Percentiles rank a stretch among this genome's conserved stretches.
Evolutionary conservation across 2,113 vertebrate genomes (phyloP).

Genomic region (Phylloscopus trochiloides): DNA sequence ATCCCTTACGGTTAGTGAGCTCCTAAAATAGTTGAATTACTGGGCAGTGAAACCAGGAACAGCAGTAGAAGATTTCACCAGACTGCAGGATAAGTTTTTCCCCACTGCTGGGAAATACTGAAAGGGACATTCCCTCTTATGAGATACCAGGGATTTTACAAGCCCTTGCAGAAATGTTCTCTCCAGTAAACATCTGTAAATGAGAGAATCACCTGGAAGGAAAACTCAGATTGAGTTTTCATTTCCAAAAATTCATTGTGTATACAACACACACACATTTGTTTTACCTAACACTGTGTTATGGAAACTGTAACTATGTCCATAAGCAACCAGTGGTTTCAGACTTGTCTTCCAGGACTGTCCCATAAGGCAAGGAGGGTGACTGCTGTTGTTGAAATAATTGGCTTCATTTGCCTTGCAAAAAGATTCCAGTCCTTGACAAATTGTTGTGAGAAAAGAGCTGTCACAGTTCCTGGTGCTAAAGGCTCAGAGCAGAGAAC

Average conservation of each 20-base stretch:
- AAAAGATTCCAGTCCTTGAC: not conserved
- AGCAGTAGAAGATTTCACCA: not conserved
- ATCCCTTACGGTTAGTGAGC: fast-evolving
- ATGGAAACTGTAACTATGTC: not conserved
- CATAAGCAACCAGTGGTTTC: not conserved
- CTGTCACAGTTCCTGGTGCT: not conserved
- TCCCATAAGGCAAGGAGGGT: not conserved
- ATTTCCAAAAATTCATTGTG: not conserved
- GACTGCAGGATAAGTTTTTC: not conserved
- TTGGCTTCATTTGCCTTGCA: not conserved
- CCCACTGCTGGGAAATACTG: not conserved
- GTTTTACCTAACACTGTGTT: not conserved
- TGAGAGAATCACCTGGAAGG: not conserved
- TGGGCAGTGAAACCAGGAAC: not conserved
- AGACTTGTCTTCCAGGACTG: not conserved
- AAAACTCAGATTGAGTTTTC: not conserved
- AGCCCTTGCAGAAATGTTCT: not conserved
- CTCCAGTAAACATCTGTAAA: not conserved
- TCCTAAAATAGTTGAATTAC: not conserved
- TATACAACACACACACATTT: fast-evolving
- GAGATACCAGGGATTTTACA: not conserved
- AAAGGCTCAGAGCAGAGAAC: not conserved
- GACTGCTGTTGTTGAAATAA: not conserved
- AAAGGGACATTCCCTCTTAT: not conserved
- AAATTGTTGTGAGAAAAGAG: not conserved